Base-by-base conservation (phyloP, 2,113 vertebrate species). In the Larimichthys crocea region DNA sequence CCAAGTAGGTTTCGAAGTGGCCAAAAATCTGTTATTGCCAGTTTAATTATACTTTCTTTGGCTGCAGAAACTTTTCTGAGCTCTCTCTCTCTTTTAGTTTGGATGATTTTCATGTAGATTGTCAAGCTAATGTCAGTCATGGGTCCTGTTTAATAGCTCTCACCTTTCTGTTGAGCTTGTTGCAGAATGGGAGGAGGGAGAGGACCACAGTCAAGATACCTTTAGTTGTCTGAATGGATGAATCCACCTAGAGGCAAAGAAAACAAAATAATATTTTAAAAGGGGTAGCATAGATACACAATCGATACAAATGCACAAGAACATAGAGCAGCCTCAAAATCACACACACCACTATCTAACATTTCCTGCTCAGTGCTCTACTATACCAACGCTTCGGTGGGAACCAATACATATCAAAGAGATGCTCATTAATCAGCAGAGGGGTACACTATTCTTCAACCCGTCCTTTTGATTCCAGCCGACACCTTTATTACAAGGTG, bases 111-210 rank as follows among this genome's bases (percentile, higher is more conserved):
- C n/a, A 52, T 19, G 9, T 26, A 50, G 15, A 40, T 22, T 46
- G 20, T n/a, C 8, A 73, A 31, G 3, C 8, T 29, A 52, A n/a
- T n/a, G 1, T 59, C 2, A 76, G 42, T 59, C 12, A 63, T 2
- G 9, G 40, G 44, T 63, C 59, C 24, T 14, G 50, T 73, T 79
- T 5, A 29, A 0, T 60, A 10, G 9, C 35, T 17, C 29, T 83
- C 72, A 96, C 98, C 96, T 98, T 99, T 89, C 93, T 95, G 86
- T 95, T 83, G 83, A 99, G 92, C 85, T 95, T 98, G 92, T 92
- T 96, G 89, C 97, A 97, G 71, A 97, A 85, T 0, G 98, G 96
- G 64, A 99, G 96, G 65, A 99, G 92, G 0, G 95, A 96, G 24
- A 95, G 88, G 55, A 98, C 87, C 2, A 97, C 88, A 50, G 94